Percentiles rank a stretch among this genome's conserved stretches.
Conservation (phyloP, 2,113 vertebrate genomes). For the Solenodon paradoxus region DNA sequence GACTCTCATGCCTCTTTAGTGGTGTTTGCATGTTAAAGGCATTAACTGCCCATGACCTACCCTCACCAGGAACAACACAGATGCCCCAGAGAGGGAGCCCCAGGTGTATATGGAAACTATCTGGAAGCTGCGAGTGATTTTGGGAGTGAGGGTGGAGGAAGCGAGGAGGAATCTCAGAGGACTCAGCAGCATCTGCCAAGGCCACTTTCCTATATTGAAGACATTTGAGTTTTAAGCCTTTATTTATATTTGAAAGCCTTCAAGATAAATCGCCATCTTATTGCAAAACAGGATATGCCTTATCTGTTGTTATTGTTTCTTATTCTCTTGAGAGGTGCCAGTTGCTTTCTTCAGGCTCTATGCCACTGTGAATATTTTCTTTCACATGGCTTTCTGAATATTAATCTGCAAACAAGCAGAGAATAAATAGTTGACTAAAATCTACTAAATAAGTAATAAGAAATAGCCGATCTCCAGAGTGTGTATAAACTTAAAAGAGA, state of each 20-base stretch:
- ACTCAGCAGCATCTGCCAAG: background rate
- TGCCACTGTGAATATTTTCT: background rate
- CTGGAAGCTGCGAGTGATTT: background rate
- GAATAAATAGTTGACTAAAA: background rate
- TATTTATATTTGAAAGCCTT: background rate
- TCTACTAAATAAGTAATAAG: background rate
- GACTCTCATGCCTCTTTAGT: background rate
- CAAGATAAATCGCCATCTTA: background rate
- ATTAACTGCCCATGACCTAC: background rate
- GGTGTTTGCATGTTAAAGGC: background rate
- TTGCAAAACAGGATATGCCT: background rate
- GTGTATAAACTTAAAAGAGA: background rate
- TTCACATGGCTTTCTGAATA: background rate
- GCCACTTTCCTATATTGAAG: background rate
- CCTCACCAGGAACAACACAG: background rate
- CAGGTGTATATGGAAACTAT: background rate
- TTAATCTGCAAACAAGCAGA: background rate
- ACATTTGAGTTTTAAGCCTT: background rate
- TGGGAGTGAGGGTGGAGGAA: fast-evolving
- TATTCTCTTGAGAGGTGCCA: background rate
- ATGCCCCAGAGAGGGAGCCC: background rate
- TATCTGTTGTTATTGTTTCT: background rate
- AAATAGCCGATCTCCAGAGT: background rate
- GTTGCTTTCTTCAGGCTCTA: background rate
- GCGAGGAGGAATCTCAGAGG: background rate